Evolutionary conservation across 2,888 invertebrate species (phyloP), one percentile per base, ranked within the genome.

Genomic region (Papilio elwesi): DNA sequence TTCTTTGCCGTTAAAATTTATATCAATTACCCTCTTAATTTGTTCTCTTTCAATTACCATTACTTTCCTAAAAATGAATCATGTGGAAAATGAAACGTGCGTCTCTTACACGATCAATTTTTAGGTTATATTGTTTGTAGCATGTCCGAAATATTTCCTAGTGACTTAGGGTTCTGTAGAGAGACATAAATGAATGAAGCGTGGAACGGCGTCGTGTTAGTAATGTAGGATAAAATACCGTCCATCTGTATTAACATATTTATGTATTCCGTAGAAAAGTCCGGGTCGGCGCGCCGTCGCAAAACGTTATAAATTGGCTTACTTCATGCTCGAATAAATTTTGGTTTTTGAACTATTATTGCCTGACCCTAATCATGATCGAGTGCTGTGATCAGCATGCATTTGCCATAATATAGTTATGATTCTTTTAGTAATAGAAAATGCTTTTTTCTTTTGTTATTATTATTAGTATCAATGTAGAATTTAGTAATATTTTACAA

Each of bases 261-360:
- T 66, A 71, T 71, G 59, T 66, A 66, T 59, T 67, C 71, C 48
- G 36, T 15, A 57, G 43, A 59, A 66, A 57, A 71, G 51, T 51
- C 26, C 51, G 16, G 15, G 64, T 48, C 47, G 64, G 63, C 16
- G 47, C 43, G 43, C 11, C 43, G 53, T 47, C 64, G 64, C 64
- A 62, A 70, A 55, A 70, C 38, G 52, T 55, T 63, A 64, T 64
- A 64, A 70, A 64, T 48, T 52, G 47, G 47, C 53, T 53, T 36
- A 48, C 43, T 55, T 51, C 43, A 16, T 53, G 53, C 48, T 26
- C 48, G 36, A 52, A 70, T 64, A 70, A 47, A 64, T 64, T 70
- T 70, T 53, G 48, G 16, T 63, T 64, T 57, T 53, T 12, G 43
- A 68, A 47, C 53, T 36, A 48, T 48, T 48, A 68, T 59, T 59